Base-by-base conservation (phyloP, 2,797 vertebrate species). In the Triplophysa yarkandensis region DNA sequence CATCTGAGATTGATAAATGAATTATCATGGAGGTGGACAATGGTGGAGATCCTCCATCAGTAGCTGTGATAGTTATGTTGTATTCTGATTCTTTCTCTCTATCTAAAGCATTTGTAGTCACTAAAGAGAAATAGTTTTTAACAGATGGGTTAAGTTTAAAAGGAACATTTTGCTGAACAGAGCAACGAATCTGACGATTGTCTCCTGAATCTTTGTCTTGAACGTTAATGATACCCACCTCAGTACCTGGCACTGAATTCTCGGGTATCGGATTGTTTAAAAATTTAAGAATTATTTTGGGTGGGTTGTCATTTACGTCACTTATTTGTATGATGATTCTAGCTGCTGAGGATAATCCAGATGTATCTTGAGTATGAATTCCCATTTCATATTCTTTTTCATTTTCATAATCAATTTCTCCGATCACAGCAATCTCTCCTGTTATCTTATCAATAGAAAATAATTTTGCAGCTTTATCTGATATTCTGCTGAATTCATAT, bases 91-190 rank as follows among this genome's bases (percentile, higher is more conserved):
- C n/a, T n/a, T n/a, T n/a, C 69, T 90, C 89, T 61, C 88, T 81
- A 52, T 89, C 88, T 39, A 91, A 52, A 1, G 34, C 1, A 34
- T 43, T 77, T 0, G 77, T 84, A 6, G 83, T 89, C 13, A 88
- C 74, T 14, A 91, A 30, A 14, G 88, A 88, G 75, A 87, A 91
- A 1, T 86, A 88, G 55, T 83, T 87, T 79, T 80, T 87, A 17
- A 87, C 86, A 0, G 87, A 88, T 39, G 85, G 79, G 23, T 83
- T 83, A 7, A 91, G 75, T 28, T 87, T 82, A 61, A 92, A 91
- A 36, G 88, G 87, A 16, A 72, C 21, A 4, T 67, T 75, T 55
- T 74, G 36, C 9, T 74, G 75, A 63, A 85, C 64, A 2, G 66
- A 66, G 4, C 82, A 83, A 0, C 34, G 10, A 0, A 81, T 36